Evolutionary conservation across 2,797 vertebrate genomes (phyloP).

Genomic region (Pelochelys cantorii): DNA sequence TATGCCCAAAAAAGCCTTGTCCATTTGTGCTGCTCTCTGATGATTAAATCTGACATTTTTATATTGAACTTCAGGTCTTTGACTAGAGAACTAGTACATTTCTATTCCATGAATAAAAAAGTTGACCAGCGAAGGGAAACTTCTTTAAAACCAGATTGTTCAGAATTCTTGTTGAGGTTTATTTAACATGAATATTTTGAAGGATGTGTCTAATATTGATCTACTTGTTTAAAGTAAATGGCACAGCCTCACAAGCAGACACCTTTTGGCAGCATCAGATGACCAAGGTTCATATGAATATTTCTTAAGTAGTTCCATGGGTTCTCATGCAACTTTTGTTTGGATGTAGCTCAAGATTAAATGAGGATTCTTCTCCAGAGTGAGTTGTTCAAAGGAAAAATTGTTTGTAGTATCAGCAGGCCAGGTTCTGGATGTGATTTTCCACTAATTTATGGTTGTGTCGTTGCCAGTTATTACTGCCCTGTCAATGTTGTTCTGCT

Average conservation of each 20-base stretch:
- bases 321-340: not conserved
- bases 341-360: not conserved
- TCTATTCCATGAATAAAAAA: not conserved
- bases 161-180: not conserved
- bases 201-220: too few species aligned
- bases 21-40: not conserved
- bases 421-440: not conserved
- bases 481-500: not conserved
- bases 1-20: not conserved
- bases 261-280: not conserved
- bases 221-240: too few species aligned
- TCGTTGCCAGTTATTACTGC: not conserved
- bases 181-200: not conserved
- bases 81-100: not conserved
- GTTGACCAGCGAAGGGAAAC: not conserved
- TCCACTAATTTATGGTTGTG: not conserved
- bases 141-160: not conserved
- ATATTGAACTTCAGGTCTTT: not conserved
- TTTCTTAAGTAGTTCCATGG: accelerated
- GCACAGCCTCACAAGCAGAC: not conserved
- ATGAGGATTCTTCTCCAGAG: not conserved
- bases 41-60: not conserved
- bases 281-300: not conserved
- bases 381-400: slow-evolving; percentile 27
- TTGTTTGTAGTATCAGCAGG: not conserved